These are phyloP conservation scores for Hemitrygon akajei DNA, from an alignment of 2,797 vertebrate species.

Conservation along the genomic window DNA sequence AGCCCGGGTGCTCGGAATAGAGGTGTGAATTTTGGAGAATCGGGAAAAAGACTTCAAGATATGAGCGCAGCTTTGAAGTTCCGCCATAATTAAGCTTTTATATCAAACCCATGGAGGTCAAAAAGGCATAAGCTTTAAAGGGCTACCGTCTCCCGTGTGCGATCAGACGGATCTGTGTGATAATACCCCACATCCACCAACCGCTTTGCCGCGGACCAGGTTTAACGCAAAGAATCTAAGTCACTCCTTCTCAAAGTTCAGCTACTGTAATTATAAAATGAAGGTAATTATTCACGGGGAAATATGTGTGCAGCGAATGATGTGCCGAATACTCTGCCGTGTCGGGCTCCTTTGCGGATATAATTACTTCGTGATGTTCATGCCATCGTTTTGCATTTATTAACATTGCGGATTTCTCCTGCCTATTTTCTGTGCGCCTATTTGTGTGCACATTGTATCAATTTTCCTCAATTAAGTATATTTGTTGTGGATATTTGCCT, in stretches of 20 bases:
- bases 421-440: not conserved
- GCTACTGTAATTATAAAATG: not conserved
- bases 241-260: not conserved
- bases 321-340: not conserved
- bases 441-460: not conserved
- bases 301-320: not conserved
- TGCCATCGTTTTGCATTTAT: not conserved
- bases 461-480: not conserved
- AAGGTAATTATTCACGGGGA: not conserved
- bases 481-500: not conserved
- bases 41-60: not conserved
- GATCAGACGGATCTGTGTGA: not conserved
- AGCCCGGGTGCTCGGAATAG: too few relatives aligned
- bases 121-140: not conserved
- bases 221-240: not conserved
- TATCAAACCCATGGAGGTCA: not conserved
- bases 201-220: not conserved
- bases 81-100: not conserved
- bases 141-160: too few relatives aligned
- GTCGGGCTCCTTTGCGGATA: not conserved
- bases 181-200: not conserved
- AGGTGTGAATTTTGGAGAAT: too few relatives aligned
- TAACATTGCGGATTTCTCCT: not conserved
- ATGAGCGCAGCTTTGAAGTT: not conserved
- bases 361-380: not conserved